These are phyloP conservation scores for Geodia barretti DNA, from an alignment of 37 sponge, comb jelly and placozoan species.

Conservation along the genomic window DNA sequence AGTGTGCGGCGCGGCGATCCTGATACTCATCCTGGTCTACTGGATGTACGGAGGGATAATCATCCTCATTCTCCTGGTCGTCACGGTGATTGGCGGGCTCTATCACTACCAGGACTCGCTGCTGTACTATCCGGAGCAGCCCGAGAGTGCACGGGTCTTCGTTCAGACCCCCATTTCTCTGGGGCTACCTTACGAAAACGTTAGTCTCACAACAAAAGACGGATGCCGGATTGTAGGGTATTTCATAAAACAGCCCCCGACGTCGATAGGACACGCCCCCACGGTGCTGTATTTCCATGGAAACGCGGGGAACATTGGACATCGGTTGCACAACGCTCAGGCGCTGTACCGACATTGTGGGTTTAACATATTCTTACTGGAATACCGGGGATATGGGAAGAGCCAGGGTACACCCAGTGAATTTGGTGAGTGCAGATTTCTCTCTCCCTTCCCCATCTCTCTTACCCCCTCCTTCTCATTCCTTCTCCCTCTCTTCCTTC, in stretches of 20 bases:
- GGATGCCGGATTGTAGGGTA: conserved; percentile 73
- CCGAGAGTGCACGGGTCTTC: conserved; percentile 92
- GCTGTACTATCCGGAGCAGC: conserved; percentile 97
- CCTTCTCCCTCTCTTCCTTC: conserved; percentile 8
- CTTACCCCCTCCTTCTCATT: not conserved
- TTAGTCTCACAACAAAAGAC: conserved; percentile 80
- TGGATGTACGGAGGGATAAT: conserved; percentile 91
- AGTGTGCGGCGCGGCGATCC: conserved; percentile 87
- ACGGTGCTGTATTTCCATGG: conserved; percentile 95
- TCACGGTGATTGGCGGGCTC: conserved; percentile 85
- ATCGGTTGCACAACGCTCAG: conserved; percentile 95
- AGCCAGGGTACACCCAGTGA: conserved; percentile 95
- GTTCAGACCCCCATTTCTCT: conserved; percentile 93
- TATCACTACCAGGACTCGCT: conserved; percentile 99
- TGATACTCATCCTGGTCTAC: conserved; percentile 91
- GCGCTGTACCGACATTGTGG: conserved; percentile 89
- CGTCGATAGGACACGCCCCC: conserved; percentile 55
- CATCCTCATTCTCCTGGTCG: conserved; percentile 83
- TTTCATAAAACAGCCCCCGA: conserved; percentile 91
- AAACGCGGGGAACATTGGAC: conserved; percentile 98
- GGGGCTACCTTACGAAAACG: conserved; percentile 89
- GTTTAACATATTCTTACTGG: conserved; percentile 92
- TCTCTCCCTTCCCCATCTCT: not conserved
- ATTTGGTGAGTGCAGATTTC: conserved; percentile 54
- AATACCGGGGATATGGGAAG: conserved; percentile 98